phyloP scores from a whole-genome alignment of 2,888 invertebrate genomes.

The Polymixis flavicincta region DNA sequence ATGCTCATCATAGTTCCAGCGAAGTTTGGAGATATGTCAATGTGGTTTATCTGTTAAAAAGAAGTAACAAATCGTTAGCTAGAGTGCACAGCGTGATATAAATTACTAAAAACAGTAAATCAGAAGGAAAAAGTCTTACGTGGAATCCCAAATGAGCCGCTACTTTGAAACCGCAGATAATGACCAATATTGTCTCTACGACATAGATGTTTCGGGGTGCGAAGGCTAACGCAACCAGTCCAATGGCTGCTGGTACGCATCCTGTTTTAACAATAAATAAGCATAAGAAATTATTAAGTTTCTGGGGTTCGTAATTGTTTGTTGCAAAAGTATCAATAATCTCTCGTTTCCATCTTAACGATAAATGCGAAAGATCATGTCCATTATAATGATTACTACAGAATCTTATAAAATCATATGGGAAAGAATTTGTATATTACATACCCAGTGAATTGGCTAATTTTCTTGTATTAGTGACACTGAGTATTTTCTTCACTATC shows the following conservation, averaged over 20 bases:
- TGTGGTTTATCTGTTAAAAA: conserved; percentile 92
- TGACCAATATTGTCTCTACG: conserved; percentile 90
- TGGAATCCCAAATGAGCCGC: conserved; percentile 92
- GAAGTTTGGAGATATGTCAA: conserved; percentile 95
- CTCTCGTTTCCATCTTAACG: not conserved
- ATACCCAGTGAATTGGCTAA: conserved; percentile 89
- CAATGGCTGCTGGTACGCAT: conserved; percentile 89
- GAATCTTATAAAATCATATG: not conserved
- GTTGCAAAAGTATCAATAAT: not conserved
- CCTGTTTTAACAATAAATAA: conserved; percentile 79
- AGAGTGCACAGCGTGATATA: not conserved
- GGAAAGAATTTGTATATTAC: not conserved
- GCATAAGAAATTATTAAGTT: not conserved
- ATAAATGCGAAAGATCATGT: not conserved
- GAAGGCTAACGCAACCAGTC: conserved; percentile 89
- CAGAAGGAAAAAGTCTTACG: conserved; percentile 73
- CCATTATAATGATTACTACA: not conserved
- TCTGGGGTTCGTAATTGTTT: no score
- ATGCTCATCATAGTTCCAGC: conserved; percentile 96
- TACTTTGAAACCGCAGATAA: conserved; percentile 92
- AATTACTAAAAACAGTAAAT: not conserved
- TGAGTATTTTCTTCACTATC: conserved; percentile 88
- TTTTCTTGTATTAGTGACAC: conserved; percentile 90
- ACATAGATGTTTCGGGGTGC: conserved; percentile 86
- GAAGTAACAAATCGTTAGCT: no score